Conservation (phyloP, 2,113 vertebrate genomes). For the Triplophysa tibetana region DNA sequence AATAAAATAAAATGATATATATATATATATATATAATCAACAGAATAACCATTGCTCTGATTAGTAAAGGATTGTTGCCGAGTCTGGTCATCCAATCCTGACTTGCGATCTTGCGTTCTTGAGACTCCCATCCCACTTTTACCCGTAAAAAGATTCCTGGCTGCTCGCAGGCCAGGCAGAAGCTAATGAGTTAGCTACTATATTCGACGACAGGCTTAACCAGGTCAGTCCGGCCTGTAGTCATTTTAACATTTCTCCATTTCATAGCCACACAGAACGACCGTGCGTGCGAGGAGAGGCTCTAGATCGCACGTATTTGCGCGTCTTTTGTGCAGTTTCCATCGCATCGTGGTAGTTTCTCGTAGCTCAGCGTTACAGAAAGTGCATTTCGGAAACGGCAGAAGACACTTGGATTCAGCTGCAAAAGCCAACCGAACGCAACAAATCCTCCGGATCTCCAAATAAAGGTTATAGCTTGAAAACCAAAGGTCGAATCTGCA, state of each 20-base stretch:
- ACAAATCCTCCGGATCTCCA: not conserved
- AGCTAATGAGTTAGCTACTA: conserved; percentile 44
- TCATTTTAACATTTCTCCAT: conserved; percentile 9
- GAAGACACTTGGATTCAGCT: conserved; percentile 38
- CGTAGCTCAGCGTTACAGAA: not conserved
- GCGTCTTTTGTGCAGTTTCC: conserved; percentile 13
- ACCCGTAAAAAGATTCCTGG: conserved; percentile 44
- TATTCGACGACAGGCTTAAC: conserved; percentile 21
- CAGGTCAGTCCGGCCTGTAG: conserved; percentile 25
- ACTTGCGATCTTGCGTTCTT: conserved; percentile 36
- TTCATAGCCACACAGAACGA: not conserved
- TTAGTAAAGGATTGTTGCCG: conserved; percentile 10
- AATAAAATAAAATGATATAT: not conserved
- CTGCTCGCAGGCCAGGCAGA: conserved; percentile 51
- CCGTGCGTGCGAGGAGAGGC: not conserved
- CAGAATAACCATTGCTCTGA: not conserved
- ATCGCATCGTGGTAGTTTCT: conserved; percentile 12
- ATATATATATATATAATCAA: conserved; percentile 21
- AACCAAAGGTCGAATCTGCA: conserved; percentile 22
- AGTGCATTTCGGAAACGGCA: not conserved
- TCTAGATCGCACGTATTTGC: not conserved
- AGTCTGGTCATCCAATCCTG: conserved; percentile 34
- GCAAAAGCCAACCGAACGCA: not conserved
- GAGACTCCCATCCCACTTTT: conserved; percentile 50
- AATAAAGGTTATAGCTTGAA: not conserved